Evolutionary conservation across 2,797 vertebrate species (phyloP).

Genomic region (Mus spretus): DNA sequence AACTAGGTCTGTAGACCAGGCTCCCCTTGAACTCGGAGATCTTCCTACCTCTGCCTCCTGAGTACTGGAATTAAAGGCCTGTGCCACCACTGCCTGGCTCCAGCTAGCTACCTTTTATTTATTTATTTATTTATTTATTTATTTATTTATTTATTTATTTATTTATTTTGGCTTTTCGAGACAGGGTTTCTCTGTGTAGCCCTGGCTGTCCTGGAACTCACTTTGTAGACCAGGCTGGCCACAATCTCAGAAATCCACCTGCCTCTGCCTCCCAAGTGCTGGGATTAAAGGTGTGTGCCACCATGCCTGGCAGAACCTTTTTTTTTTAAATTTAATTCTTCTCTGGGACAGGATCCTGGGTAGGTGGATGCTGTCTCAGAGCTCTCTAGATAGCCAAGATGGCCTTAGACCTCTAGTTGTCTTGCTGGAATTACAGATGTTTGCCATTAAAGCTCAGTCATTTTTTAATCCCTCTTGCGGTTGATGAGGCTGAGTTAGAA

Average conservation of each 20-base stretch:
- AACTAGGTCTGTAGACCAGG: neutral
- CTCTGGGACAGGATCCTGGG: neutral
- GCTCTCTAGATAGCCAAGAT: neutral
- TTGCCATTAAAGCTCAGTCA: neutral
- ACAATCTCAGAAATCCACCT: too few species aligned
- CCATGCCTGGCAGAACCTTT: too few species aligned
- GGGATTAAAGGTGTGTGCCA: too few species aligned
- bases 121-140: too few species aligned
- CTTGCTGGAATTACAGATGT: neutral
- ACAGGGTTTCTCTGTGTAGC: too few species aligned
- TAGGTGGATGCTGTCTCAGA: neutral
- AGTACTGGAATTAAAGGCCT: neutral
- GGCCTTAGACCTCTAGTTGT: neutral
- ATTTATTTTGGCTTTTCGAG: too few species aligned
- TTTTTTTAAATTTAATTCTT: neutral
- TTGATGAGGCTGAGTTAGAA: slow-evolving; percentile 27
- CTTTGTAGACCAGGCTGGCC: too few species aligned
- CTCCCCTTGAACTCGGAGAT: neutral
- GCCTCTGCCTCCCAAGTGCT: too few species aligned
- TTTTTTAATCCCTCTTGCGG: slow-evolving; percentile 3
- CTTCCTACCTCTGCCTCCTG: neutral
- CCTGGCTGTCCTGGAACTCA: too few species aligned
- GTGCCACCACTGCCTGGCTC: neutral
- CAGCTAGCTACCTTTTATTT: too few species aligned
- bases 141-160: too few species aligned